These are phyloP conservation scores for Nebria salina DNA, from an alignment of 2,888 invertebrate species.

Conservation along the genomic window DNA sequence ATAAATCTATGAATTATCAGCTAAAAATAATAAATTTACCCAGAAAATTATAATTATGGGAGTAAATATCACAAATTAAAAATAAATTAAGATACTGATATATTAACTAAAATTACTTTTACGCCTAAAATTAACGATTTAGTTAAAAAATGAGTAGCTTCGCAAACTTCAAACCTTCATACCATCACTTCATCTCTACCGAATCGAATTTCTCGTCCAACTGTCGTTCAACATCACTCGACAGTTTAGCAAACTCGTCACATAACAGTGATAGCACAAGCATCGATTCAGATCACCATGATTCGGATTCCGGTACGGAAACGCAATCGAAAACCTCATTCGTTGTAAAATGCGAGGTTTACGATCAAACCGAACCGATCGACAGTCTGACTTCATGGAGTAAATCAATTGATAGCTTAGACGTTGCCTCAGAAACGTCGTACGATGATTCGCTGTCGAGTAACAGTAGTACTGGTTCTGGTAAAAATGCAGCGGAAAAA, in stretches of 20 bases:
- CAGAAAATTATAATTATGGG: neutral
- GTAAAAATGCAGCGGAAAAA: slow-evolving; percentile 51
- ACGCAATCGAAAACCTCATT: slow-evolving; percentile 57
- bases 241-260: slow-evolving; percentile 76
- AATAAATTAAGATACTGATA: no score
- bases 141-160: slow-evolving; percentile 38
- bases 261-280: slow-evolving; percentile 71
- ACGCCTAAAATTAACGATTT: slow-evolving; percentile 19
- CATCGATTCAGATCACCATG: slow-evolving; percentile 69
- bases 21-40: neutral
- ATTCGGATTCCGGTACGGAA: slow-evolving; percentile 75
- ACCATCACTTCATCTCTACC: slow-evolving; percentile 24
- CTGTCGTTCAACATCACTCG: slow-evolving; percentile 68
- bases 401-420: slow-evolving; percentile 51
- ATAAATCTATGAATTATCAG: no score
- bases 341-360: slow-evolving; percentile 60
- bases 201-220: slow-evolving; percentile 28
- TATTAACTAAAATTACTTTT: slow-evolving; percentile 39
- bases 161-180: slow-evolving; percentile 1
- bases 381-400: slow-evolving; percentile 55
- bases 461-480: slow-evolving; percentile 44
- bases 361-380: slow-evolving; percentile 56
- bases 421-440: slow-evolving; percentile 53
- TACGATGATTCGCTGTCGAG: slow-evolving; percentile 54
- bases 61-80: no score